Base-by-base conservation (phyloP, 2,888 invertebrate species). In the Zaprionus obscuricornis region DNA sequence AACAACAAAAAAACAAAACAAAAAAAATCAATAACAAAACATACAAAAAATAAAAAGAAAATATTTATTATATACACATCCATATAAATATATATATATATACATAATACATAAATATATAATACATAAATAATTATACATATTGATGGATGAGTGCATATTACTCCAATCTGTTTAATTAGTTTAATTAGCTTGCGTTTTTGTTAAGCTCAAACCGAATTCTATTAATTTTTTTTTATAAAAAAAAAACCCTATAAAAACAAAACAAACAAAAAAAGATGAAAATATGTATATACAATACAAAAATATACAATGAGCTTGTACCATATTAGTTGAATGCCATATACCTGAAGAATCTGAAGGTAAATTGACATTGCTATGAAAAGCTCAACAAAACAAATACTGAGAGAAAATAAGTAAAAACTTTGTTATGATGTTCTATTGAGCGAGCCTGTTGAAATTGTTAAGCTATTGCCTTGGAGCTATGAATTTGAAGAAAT, bases 131-230 rank as follows among this genome's bases (percentile, higher is more conserved):
- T n/a, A n/a, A n/a, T n/a, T n/a, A n/a, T n/a, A n/a, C n/a, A n/a
- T 46, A 68, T 50, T 56, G 57, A 65, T 57, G 55, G 60, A 56
- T 47, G 55, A 66, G 59, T 72, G 57, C 50, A 42, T 59, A 66
- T 52, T 50, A 66, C 58, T 67, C 40, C 52, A 64, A 64, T 78
- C 78, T 64, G 42, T 60, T 45, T 63, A 58, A 36, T 64, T 82
- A 73, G 68, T 57, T 77, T 84, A 86, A 82, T 77, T 83, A 79
- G 89, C 89, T 89, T 89, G 89, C 89, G 89, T 89, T 89, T 89
- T 89, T 89, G 89, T 88, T 89, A 89, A 89, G 89, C 90, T 89
- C 71, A 74, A 68, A 69, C 79, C 60, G 66, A 82, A 86, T 66
- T 77, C 63, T 68, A 70, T 58, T 66, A 81, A 58, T 66, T 81